Base-by-base conservation (phyloP, 2,888 invertebrate genomes). In the Noctua janthe region DNA sequence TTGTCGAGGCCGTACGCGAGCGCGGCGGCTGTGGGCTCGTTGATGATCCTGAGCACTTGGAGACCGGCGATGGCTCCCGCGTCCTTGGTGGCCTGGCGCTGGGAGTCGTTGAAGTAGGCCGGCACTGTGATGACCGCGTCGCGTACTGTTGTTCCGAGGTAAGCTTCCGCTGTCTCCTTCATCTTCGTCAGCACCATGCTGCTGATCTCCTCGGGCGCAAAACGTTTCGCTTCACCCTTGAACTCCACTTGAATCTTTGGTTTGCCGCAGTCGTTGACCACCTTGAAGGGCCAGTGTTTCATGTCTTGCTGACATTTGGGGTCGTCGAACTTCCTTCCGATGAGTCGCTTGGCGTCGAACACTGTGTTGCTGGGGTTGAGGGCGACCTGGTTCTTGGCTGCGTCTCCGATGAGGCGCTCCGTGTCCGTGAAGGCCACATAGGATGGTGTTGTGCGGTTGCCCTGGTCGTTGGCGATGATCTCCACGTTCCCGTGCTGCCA, bases 1-100 rank as follows among this genome's bases (percentile, higher is more conserved):
- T 98, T 98, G 92, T 98, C 98, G 78, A 98, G 95, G 20, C 99
- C 99, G 92, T 99, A 99, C 39, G 99, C 98, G 87, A 99, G 95
- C 47, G 99, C 99, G 39, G 98, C 99, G 7, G 98, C 98, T 3
- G 99, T 99, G 6, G 99, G 99, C 93, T 99, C 99, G 94, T 99
- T 99, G 92, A 99, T 98, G 92, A 99, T 99, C 86, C 99, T 97
- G 78, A 99, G 96, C 1, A 99, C 99, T 95, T 99, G 99, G 71
- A 99, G 94, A 0, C 99, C 99, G 64, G 99, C 98, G 92, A 98
- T 98, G 74, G 97, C 97, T 2, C 99, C 99, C 69, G 99, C 99
- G 95, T 99, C 99, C 94, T 99, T 99, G 59, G 99, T 99, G 70
- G 98, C 98, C 94, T 98, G 98, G 1, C 98, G 96, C 92, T 98